Percentiles rank a stretch among this genome's conserved stretches.
phyloP scores from a whole-genome alignment of 2,888 invertebrate genomes.

The Pseudanteris insignis region DNA sequence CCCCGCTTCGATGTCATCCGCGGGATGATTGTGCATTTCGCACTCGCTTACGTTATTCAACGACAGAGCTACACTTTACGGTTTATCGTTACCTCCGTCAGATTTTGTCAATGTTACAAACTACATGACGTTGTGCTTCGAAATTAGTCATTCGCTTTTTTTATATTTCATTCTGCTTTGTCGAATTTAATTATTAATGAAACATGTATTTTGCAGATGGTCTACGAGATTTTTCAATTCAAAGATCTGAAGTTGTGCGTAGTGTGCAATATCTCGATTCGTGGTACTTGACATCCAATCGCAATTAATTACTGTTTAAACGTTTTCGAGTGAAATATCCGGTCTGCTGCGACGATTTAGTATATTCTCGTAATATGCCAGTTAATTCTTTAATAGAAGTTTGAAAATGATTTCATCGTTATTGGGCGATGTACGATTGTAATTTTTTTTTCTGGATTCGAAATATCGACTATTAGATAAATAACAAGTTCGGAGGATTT shows the following conservation, averaged over 20 bases:
- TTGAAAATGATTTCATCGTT: too few species aligned
- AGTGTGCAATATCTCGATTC: not conserved
- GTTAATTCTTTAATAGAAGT: too few species aligned
- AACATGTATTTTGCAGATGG: slow-evolving; percentile 14
- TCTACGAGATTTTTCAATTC: slow-evolving; percentile 14
- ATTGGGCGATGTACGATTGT: too few species aligned
- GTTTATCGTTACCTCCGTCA: slow-evolving; percentile 2
- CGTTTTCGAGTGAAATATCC: not conserved
- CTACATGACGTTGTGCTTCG: slow-evolving; percentile 2
- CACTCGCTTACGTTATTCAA: not conserved
- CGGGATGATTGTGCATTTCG: slow-evolving; percentile 15
- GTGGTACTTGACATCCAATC: not conserved
- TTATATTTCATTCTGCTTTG: slow-evolving; percentile 31
- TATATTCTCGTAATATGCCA: not conserved
- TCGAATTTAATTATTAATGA: slow-evolving; percentile 27
- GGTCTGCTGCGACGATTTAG: too few species aligned
- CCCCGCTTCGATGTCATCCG: too few species aligned
- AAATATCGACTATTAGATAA: too few species aligned
- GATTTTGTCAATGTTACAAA: not conserved
- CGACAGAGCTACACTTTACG: not conserved
- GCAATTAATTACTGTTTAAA: too few species aligned
- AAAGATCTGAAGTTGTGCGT: slow-evolving; percentile 9
- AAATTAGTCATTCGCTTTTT: slow-evolving; percentile 19
- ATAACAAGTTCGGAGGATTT: too few species aligned
- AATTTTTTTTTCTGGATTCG: too few species aligned